Base-by-base conservation (phyloP, 2,113 vertebrate genomes). In the Cheirogaleus medius region DNA sequence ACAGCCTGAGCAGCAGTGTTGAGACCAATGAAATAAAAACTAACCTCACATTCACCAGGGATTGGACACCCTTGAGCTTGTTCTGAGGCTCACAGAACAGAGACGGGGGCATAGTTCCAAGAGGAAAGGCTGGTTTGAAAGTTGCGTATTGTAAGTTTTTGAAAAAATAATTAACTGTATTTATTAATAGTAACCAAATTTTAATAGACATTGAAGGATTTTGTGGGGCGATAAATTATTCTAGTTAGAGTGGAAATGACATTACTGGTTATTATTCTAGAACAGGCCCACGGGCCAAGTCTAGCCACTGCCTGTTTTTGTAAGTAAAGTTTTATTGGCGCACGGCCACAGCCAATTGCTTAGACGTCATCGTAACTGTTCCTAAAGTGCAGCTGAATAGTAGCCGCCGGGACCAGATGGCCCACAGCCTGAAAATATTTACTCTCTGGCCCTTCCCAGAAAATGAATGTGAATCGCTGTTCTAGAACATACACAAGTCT, bases 361-460 rank as follows among this genome's bases (percentile, higher is more conserved):
- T 21, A 5, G 0, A 0, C 4, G n/a, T 0, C 6, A 8, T 3
- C 64, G 9, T 0, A 32, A 66, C 21, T 77, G 58, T 27, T 56
- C 14, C 49, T 32, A n/a, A 2, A 91, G 29, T 37, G 56, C 18
- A 44, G n/a, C 0, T 34, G 44, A 78, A 68, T 1, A 44, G 27
- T 3, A 37, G 32, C 66, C 54, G 49, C 29, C 1, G 15, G 42
- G 25, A 64, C 89, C 82, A 93, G 85, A 64, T 27, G 60, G 78
- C n/a, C 86, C 27, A 0, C 0, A 32, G 47, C 23, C 47, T 7
- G 8, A 74, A 96, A 94, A 88, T 77, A 81, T 64, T 85, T 81
- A n/a, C 81, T 94, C 74, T 68, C 56, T 47, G 42, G 54, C 13
- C 20, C 20, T 90, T 94, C 66, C 60, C 82, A 64, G 56, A 52